Conservation (phyloP, 1,140 invertebrate species). For the Teleopsis dalmanni region DNA sequence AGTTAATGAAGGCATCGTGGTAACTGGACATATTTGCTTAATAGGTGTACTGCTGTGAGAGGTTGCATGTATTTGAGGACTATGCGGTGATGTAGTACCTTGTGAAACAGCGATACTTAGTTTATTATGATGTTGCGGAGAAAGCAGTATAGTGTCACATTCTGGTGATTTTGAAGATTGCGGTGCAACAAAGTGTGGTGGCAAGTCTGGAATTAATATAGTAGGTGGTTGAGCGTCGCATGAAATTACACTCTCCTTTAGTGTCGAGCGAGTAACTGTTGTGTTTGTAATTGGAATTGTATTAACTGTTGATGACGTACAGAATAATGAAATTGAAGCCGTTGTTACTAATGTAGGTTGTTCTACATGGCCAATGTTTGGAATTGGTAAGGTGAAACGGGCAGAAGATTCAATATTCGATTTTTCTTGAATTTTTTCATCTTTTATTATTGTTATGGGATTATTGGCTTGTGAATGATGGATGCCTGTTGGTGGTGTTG, state of each 20-base stretch:
- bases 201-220: conserved; percentile 51
- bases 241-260: not conserved
- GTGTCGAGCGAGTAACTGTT: conserved; percentile 9
- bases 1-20: conserved; percentile 5
- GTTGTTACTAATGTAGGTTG: too few relatives aligned
- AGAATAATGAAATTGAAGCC: too few relatives aligned
- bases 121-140: conserved; percentile 1
- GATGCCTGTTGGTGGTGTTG: not conserved
- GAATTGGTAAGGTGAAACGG: too few relatives aligned
- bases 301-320: too few relatives aligned
- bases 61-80: conserved; percentile 20
- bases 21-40: conserved; percentile 26
- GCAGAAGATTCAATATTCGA: too few relatives aligned
- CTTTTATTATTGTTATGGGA: conserved; percentile 6
- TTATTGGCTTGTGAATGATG: not conserved
- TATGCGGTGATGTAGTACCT: conserved; percentile 24
- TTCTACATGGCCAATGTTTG: too few relatives aligned
- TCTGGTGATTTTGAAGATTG: conserved; percentile 49
- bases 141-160: conserved; percentile 25
- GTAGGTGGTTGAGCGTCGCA: conserved; percentile 50
- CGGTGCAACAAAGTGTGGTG: conserved; percentile 48
- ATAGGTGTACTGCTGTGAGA: conserved; percentile 23
- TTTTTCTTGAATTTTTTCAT: too few relatives aligned
- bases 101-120: conserved; percentile 16
- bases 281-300: conserved; percentile 28